phyloP scores from a whole-genome alignment of 2,113 vertebrate genomes.

The Pitta sordida region DNA sequence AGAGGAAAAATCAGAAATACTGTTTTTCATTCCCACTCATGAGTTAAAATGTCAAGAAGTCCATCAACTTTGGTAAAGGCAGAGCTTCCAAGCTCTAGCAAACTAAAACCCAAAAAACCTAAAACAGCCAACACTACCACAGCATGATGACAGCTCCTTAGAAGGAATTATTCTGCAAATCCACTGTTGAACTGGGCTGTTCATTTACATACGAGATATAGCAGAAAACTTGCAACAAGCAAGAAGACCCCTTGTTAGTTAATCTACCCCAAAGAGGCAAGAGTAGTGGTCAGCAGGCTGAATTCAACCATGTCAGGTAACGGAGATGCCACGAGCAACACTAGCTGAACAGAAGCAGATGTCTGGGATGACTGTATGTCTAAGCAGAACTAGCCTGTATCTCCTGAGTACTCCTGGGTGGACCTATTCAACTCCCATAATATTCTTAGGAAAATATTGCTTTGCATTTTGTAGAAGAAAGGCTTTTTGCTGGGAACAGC shows the following conservation, averaged over 20 bases:
- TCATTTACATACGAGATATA: background rate
- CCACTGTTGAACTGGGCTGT: background rate
- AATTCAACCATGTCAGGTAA: background rate
- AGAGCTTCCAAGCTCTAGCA: background rate
- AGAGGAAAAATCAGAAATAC: conserved; percentile 19
- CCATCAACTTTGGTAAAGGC: background rate
- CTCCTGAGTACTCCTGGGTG: background rate
- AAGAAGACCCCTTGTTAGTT: background rate
- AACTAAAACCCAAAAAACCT: background rate
- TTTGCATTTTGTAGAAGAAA: background rate
- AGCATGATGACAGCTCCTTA: background rate
- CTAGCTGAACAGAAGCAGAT: background rate
- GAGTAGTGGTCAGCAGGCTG: background rate
- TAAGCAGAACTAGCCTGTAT: background rate
- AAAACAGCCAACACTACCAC: background rate
- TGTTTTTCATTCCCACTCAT: background rate
- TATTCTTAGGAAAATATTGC: background rate
- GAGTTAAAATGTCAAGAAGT: background rate
- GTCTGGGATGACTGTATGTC: rapidly evolving
- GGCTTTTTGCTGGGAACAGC: background rate
- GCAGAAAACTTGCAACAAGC: background rate
- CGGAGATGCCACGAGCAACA: background rate
- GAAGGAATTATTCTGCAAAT: background rate
- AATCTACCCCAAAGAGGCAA: background rate
- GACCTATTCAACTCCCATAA: background rate